Evolutionary conservation across 2,888 invertebrate species (phyloP).

Genomic region (Eupithecia abbreviata): DNA sequence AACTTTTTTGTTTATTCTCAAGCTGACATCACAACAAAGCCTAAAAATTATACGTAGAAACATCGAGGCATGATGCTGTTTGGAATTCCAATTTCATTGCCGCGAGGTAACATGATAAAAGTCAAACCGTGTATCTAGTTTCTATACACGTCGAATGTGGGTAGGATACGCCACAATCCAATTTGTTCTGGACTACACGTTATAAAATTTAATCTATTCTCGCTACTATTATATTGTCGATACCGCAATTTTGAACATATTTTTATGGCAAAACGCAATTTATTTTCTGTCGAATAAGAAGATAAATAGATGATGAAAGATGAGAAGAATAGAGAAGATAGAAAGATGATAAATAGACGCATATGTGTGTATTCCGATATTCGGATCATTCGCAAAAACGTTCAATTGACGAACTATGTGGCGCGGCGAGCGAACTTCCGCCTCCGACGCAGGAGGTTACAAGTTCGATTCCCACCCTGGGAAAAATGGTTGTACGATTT

Average conservation of each 20-base stretch:
- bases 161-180: neutral
- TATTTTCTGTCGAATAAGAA: neutral
- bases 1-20: neutral
- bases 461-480: too few relatives aligned
- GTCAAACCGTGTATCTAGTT: constrained; percentile 18
- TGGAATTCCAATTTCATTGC: constrained; percentile 19
- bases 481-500: too few relatives aligned
- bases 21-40: neutral
- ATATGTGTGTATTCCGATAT: neutral
- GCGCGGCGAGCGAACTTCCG: too few relatives aligned
- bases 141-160: neutral
- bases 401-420: too few relatives aligned
- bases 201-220: neutral
- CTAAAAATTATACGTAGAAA: neutral
- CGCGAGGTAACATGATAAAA: constrained; percentile 23
- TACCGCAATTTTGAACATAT: neutral
- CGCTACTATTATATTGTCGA: neutral
- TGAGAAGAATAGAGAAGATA: too few relatives aligned
- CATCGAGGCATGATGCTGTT: constrained; percentile 12
- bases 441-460: too few relatives aligned
- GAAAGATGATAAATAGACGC: too few relatives aligned
- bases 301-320: too few relatives aligned
- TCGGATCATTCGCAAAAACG: neutral
- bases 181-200: constrained; percentile 2
- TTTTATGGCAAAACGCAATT: neutral